Conservation (phyloP, 2,888 invertebrate genomes). For the Lycocerus yunnanus region DNA sequence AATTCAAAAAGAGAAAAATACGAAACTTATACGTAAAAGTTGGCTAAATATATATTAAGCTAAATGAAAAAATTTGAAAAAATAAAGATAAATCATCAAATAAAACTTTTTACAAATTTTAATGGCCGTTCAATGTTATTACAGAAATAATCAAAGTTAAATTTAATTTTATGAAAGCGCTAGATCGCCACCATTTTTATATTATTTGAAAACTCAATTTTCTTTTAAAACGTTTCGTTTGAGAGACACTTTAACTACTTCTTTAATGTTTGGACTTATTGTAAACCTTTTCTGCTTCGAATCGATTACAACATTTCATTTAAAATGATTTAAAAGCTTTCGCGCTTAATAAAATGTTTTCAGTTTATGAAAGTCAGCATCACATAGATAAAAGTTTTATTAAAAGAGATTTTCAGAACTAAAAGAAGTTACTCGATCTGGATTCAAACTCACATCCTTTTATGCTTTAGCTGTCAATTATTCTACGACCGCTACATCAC, state of each 20-base stretch:
- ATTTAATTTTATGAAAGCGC: not conserved
- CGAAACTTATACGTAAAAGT: not conserved
- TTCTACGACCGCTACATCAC: too few relatives aligned
- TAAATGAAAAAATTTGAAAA: not conserved
- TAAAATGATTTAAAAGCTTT: not conserved
- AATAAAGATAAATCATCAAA: not conserved
- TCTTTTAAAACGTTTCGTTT: not conserved
- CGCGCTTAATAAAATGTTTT: not conserved
- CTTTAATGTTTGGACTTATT: not conserved
- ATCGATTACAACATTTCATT: not conserved
- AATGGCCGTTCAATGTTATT: not conserved
- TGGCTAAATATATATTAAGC: not conserved
- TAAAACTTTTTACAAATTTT: not conserved
- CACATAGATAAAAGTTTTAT: not conserved
- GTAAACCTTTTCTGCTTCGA: not conserved
- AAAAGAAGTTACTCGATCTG: too few relatives aligned
- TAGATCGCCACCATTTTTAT: slow-evolving; percentile 1
- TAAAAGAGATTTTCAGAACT: too few relatives aligned
- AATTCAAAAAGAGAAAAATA: not conserved
- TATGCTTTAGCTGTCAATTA: too few relatives aligned
- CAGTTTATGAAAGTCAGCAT: not conserved
- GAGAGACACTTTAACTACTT: not conserved
- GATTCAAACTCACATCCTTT: too few relatives aligned
- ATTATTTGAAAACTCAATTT: slow-evolving; percentile 1
- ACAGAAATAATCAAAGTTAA: not conserved